Evolutionary conservation across 1,140 invertebrate genomes (phyloP), one percentile per base, ranked within the genome.

Genomic region (Drosophila ananassae): DNA sequence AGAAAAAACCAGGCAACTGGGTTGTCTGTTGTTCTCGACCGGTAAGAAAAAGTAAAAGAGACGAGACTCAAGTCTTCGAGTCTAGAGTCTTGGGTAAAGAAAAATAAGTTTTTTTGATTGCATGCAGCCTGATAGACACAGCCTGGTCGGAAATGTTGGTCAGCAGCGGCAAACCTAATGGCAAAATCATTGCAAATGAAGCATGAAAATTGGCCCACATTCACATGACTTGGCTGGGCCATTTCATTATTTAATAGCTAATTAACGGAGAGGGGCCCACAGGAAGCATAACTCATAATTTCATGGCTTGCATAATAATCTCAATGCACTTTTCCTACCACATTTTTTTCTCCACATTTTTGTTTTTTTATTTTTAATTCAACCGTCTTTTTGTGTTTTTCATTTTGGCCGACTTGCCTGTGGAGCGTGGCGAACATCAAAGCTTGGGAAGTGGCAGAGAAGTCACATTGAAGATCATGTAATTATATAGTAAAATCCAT

Each of bases 401-500:
- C 28, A 59, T 53, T 79, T 73, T 74, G 82, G 63, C 74, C 82
- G 78, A 63, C 73, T 82, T 82, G 82, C 78, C 78, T 82, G 71
- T 87, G 64, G 62, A 85, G 82, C 82, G 82, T 85, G 79, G 78
- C 82, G 83, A 85, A 87, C 66, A 77, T 75, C 60, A 59, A 87
- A 80, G 61, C 74, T 61, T 87, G 74, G 83, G 83, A 85, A 87
- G 74, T 61, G 51, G 37, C 61, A 46, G 62, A 67, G 54, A 56
- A 66, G 56, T 66, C 64, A 59, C 75, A 83, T 82, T 87, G 82
- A 82, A 85, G 82, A 85, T 85, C 78, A 58, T 85, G 82, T 85
- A 85, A 85, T 85, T 81, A 85, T 85, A 85, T 87, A 87, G 77
- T 71, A 78, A 85, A 81, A 87, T 81, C 81, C 81, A 85, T 85